Conservation (phyloP, 2,797 vertebrate species). For the Coilia nasus region DNA sequence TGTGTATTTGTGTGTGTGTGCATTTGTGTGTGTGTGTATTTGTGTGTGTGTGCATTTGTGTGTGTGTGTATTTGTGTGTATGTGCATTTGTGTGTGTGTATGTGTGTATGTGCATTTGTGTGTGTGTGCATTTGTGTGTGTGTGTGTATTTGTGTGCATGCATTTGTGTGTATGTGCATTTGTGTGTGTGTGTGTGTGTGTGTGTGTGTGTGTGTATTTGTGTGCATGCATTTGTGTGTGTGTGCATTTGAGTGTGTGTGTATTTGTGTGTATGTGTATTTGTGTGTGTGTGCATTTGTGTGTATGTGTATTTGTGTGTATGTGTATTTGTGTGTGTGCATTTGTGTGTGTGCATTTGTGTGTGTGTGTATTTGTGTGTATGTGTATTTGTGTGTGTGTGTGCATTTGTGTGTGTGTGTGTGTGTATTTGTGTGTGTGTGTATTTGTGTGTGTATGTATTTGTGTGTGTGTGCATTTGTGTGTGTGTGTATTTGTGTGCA, state of each 20-base stretch:
- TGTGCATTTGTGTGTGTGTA: no score
- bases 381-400: neutral
- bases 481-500: neutral
- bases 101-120: no score
- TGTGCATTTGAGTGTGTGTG: no score
- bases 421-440: no score
- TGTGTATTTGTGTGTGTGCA: neutral
- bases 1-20: no score
- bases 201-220: neutral
- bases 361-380: neutral
- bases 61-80: no score
- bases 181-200: neutral
- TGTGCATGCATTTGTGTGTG: neutral
- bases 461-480: neutral
- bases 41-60: no score
- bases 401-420: neutral
- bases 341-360: neutral
- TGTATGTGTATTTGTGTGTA: neutral
- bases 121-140: neutral
- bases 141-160: no score
- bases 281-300: neutral
- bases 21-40: no score
- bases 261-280: no score
- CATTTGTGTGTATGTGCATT: neutral
- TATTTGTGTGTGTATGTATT: neutral